These are phyloP conservation scores for Leptinotarsa defecta DNA, from an alignment of 1,140 invertebrate genomes.

Conservation along the genomic window DNA sequence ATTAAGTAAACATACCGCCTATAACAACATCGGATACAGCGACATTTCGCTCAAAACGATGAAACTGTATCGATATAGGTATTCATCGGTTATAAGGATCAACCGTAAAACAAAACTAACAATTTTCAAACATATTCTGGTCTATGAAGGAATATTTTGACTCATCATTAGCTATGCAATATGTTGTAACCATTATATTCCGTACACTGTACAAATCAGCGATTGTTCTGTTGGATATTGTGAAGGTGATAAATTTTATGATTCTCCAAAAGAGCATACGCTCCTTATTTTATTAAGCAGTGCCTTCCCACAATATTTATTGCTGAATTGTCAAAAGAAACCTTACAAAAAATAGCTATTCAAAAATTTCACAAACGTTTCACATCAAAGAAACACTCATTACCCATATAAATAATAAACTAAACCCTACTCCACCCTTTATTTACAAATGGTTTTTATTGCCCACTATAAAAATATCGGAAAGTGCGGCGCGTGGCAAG, in stretches of 20 bases:
- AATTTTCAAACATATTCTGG: background rate
- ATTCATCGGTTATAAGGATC: background rate
- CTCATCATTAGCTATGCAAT: background rate
- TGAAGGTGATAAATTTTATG: too few relatives aligned
- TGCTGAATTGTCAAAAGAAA: too few relatives aligned
- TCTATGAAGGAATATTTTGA: background rate
- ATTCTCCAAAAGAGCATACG: too few relatives aligned
- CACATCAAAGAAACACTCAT: background rate
- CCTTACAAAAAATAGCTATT: too few relatives aligned
- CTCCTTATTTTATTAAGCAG: background rate
- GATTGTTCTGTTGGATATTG: too few relatives aligned
- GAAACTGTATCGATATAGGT: background rate
- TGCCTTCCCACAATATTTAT: too few relatives aligned
- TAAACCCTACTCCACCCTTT: slow-evolving; percentile 35
- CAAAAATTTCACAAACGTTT: too few relatives aligned
- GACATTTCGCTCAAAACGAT: background rate
- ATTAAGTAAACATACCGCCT: background rate
- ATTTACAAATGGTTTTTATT: slow-evolving; percentile 39
- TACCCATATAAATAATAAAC: slow-evolving; percentile 5
- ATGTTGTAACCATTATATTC: background rate
- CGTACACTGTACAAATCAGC: background rate
- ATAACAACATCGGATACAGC: background rate
- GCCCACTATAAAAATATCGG: slow-evolving; percentile 37
- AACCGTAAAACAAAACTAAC: background rate
- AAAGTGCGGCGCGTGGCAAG: slow-evolving; percentile 36